These are phyloP conservation scores for Crotalus helleri DNA, from an alignment of 2,113 vertebrate species.

Conservation along the genomic window DNA sequence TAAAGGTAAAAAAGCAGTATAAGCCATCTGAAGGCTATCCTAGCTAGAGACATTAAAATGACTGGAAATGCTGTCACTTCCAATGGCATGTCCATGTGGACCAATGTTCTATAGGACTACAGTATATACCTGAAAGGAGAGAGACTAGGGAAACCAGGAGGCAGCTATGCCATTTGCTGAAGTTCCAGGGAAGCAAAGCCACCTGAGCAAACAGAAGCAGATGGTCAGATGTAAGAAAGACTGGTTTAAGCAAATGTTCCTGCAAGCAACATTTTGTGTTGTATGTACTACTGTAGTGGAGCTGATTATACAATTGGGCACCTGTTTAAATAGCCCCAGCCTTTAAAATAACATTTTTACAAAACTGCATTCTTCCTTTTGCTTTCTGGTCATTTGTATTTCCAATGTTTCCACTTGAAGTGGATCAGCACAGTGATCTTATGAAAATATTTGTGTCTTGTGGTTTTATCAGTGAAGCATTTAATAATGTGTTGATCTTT, in stretches of 20 bases:
- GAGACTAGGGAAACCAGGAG: not conserved
- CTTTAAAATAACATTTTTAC: conserved; percentile 11
- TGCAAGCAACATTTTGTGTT: conserved; percentile 1
- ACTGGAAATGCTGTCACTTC: not conserved
- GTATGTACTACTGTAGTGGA: not conserved
- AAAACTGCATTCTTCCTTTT: not conserved
- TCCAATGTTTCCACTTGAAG: not conserved
- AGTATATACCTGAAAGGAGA: not conserved
- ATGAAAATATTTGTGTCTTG: not conserved
- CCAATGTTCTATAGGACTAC: not conserved
- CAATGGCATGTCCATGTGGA: not conserved
- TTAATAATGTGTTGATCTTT: not conserved
- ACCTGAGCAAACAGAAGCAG: not conserved
- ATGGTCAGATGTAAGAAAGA: not conserved
- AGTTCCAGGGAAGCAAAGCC: not conserved
- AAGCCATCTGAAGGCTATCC: not conserved
- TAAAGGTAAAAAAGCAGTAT: not conserved
- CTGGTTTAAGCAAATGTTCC: not conserved
- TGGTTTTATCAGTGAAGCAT: not conserved
- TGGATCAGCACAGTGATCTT: not conserved
- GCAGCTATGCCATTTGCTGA: not conserved
- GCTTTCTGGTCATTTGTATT: not conserved
- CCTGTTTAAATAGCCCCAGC: not conserved
- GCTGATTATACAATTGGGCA: not conserved
- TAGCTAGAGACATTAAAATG: not conserved